Base-by-base conservation (phyloP, 2,797 vertebrate species). In the Helostoma temminkii region DNA sequence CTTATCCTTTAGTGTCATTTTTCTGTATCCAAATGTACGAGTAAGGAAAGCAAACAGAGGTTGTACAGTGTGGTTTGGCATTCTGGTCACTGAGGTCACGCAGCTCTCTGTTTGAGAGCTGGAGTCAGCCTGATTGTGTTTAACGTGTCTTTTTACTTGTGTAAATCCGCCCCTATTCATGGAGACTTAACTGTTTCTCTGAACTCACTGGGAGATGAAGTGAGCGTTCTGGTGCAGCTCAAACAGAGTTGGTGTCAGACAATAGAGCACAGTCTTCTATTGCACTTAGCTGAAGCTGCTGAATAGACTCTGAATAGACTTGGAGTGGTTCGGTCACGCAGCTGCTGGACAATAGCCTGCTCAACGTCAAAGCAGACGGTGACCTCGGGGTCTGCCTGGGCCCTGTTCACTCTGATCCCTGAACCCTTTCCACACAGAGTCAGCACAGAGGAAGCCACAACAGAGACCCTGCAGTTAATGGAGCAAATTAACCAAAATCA, bases 191-290 rank as follows among this genome's bases (percentile, higher is more conserved):
- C 79, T 74, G 76, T 90, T 80, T 79, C 80, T 91, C 63, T 88
- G 85, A 90, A 89, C 88, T 89, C 87, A 47, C 79, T 78, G 83
- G 80, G 87, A 88, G 82, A 90, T 88, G 86, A 91, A 91, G 84
- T 80, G 86, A 89, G 80, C 48, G 37, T 76, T 69, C 78, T 72
- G 79, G 34, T 54, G 81, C 69, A 73, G 84, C 88, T 85, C 88
- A 88, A 90, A 91, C 81, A 84, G 86, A 82, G 79, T 49, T 41
- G 73, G 71, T 37, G 1, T 66, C 80, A 76, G 78, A 91, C 90
- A 92, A 93, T 85, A 78, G 83, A 39, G 58, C 2, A 1, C 47
- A 76, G 78, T 81, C 84, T 76, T 88, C 82, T 47, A 15, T 76
- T 79, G 87, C 89, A 85, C 84, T 89, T 86, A 86, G 75, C 75